phyloP scores from a whole-genome alignment of 2,797 vertebrate genomes.

The Sciurus vulgaris region DNA sequence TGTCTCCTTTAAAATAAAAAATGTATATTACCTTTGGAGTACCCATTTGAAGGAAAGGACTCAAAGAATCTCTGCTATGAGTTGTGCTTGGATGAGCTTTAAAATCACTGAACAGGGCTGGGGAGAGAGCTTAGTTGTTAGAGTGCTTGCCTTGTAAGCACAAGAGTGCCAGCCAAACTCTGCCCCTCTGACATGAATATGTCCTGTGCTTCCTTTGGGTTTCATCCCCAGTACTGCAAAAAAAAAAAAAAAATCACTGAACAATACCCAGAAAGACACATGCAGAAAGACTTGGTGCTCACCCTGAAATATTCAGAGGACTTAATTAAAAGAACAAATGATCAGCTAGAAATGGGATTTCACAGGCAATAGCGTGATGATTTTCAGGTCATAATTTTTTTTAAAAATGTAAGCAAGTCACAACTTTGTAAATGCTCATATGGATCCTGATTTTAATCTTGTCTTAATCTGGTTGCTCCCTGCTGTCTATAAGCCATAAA shows the following conservation, averaged over 20 bases:
- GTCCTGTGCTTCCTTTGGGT: neutral
- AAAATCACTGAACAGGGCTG: neutral
- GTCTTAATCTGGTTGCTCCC: neutral
- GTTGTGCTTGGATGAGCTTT: neutral
- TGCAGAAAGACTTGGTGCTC: neutral
- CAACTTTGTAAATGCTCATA: neutral
- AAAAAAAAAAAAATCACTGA: too few relatives aligned
- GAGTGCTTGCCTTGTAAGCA: too few relatives aligned
- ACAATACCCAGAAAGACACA: rapidly evolving
- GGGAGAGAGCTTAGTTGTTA: too few relatives aligned
- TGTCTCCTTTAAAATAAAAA: neutral
- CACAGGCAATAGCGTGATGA: neutral
- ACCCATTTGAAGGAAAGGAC: neutral
- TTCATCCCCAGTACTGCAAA: too few relatives aligned
- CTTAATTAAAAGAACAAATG: neutral
- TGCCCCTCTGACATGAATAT: neutral
- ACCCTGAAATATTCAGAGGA: neutral
- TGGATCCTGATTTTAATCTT: neutral
- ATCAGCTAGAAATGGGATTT: neutral
- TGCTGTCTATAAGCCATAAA: neutral
- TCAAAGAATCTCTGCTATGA: neutral
- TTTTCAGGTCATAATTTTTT: neutral
- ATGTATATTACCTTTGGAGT: neutral
- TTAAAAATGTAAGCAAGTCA: neutral
- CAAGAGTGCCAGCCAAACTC: neutral